Percentiles rank a stretch among this genome's conserved stretches.
Conservation (phyloP, 2,113 vertebrate genomes). For the Syrrhaptes paradoxus region DNA sequence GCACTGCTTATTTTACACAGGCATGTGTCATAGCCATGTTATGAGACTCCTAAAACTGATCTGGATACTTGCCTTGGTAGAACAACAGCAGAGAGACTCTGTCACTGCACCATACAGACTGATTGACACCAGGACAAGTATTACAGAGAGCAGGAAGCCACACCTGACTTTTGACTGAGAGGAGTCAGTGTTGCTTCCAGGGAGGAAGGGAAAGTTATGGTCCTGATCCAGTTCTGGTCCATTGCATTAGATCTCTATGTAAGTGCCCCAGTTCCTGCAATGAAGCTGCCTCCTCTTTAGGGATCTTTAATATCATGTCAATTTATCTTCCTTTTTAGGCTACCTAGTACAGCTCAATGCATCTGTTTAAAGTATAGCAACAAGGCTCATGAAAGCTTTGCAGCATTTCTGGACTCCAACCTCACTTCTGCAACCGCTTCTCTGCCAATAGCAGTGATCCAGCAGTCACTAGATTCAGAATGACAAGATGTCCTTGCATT, state of each 20-base stretch:
- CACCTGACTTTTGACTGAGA: not conserved
- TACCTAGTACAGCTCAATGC: not conserved
- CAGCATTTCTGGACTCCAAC: not conserved
- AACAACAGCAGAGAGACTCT: not conserved
- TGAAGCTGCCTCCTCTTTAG: not conserved
- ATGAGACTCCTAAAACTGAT: not conserved
- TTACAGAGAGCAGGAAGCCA: not conserved
- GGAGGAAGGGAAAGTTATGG: not conserved
- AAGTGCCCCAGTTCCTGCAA: not conserved
- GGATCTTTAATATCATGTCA: not conserved
- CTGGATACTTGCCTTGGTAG: not conserved
- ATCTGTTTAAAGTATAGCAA: not conserved
- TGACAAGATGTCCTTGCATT: not conserved
- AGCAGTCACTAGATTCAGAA: not conserved
- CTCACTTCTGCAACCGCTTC: too few relatives aligned
- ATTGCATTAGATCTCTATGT: not conserved
- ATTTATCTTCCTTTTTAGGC: not conserved
- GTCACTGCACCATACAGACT: not conserved
- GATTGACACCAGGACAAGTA: not conserved
- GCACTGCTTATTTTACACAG: not conserved
- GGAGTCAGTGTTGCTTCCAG: not conserved
- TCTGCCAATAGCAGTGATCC: not conserved
- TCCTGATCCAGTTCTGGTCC: not conserved
- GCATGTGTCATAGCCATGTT: not conserved
- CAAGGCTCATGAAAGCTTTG: not conserved